Conservation (phyloP, 2,888 invertebrate species). For the Nebria brevicollis region DNA sequence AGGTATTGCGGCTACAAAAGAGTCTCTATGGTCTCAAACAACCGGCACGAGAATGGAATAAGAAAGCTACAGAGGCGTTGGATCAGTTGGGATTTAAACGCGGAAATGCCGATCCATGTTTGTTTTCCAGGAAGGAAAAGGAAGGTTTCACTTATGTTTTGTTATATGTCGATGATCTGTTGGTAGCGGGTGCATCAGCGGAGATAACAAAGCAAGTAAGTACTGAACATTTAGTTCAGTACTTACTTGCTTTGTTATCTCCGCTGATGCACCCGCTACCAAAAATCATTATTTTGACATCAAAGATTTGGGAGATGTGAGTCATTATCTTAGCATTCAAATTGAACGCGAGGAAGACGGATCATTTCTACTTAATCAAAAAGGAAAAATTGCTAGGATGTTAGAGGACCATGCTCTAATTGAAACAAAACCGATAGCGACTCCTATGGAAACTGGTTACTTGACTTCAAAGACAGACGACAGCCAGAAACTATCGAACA, state of each 20-base stretch:
- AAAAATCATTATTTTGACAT: too few species aligned
- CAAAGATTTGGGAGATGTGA: too few species aligned
- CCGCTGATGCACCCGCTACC: too few species aligned
- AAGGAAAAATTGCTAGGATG: neutral
- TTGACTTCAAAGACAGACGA: neutral
- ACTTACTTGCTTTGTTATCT: too few species aligned
- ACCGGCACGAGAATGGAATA: neutral
- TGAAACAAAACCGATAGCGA: neutral
- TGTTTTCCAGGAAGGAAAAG: neutral
- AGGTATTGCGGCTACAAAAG: neutral
- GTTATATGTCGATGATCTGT: too few species aligned
- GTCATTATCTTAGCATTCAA: too few species aligned
- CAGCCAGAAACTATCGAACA: neutral
- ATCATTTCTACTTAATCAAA: slow-evolving; percentile 17
- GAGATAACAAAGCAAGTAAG: too few species aligned
- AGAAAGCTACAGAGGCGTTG: neutral
- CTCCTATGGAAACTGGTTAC: slow-evolving; percentile 9
- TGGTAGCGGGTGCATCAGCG: too few species aligned
- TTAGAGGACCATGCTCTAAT: neutral
- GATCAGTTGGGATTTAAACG: too few species aligned
- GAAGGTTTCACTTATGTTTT: neutral
- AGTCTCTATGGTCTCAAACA: slow-evolving; percentile 6
- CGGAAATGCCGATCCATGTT: too few species aligned
- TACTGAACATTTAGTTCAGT: too few species aligned
- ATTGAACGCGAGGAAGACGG: too few species aligned